Evolutionary conservation across 2,113 vertebrate species (phyloP), one percentile per base, ranked within the genome.

Genomic region (Amia ocellicauda): DNA sequence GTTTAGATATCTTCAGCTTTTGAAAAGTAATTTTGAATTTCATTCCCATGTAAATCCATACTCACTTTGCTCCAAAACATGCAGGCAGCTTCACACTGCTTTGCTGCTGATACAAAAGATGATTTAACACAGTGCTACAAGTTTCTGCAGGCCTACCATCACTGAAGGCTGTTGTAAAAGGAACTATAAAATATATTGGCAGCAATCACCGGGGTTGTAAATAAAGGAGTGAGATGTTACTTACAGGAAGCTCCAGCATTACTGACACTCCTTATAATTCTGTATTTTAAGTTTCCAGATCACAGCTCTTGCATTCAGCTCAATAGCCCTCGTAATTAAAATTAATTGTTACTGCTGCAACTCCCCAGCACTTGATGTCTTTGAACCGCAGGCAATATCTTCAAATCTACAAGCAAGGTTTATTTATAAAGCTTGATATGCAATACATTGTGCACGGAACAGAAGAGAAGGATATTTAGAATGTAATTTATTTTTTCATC

Each of bases 381-480:
- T 4, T 14, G 52, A 55, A 28, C 28, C 19, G 4, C 8, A 55
- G 52, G 26, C 31, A 55, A 26, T 13, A 28, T 55, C 14, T 57
- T 19, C n/a, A 16, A 16, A 16, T 16, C 23, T 3, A 23, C 31
- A 60, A 4, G 14, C 31, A 36, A 11, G 31, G 11, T 36, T 36
- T 36, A 36, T 36, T 5, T 28, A 11, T 40, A 22, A 4, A 23
- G 11, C 20, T 13, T 0, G 56, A 58, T 29, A 41, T 26, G 20
- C 31, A 23, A 13, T 23, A 7, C 29, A 41, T 14, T 31, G 5
- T 31, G 4, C n/a, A 11, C 31, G n/a, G n/a, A n/a, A n/a, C n/a
- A 47, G 27, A 60, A 41, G 13, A 58, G 22, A 59, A 10, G 24
- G 36, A 59, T 59, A 59, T 43, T 59, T 59, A 28, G 11, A 60